Base-by-base conservation (phyloP, 1,140 invertebrate genomes). In the Orius insidiosus region DNA sequence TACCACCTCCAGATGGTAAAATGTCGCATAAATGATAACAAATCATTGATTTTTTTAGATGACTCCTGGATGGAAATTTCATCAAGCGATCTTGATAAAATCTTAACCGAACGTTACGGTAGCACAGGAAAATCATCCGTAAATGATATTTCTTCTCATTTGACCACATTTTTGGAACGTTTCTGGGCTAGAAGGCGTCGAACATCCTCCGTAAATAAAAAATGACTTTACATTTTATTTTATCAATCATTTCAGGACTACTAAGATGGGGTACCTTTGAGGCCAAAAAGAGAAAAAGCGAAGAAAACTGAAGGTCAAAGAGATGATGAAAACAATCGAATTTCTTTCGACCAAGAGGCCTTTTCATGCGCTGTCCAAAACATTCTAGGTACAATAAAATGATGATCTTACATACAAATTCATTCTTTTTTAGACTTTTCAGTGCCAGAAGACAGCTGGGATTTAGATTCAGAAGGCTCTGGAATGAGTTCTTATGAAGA, bases 31-130 rank as follows among this genome's bases (percentile, higher is more conserved):
- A n/a, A n/a, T n/a, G n/a, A 7, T 7, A 24, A 24, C 24, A 3
- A 24, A 24, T 7, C 24, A 24, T n/a, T n/a, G n/a, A 24, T 6
- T 40, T 40, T 48, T 51, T 13, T 37, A 57, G 56, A 72, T 65
- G 89, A 94, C 57, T 74, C 75, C 48, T 97, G 90, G 92, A 60
- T 97, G 50, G 78, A 81, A 54, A 68, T 96, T 15, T 72, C 73
- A 49, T 74, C 82, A 7, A 75, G 82, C 38, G 74, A 86, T 47
- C 64, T 97, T 41, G 87, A 95, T 63, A 66, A 72, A 3, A 73
- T 92, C 65, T 64, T 96, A 38, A 68, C 74, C 54, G 71, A 76
- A 48, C 72, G 75, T 44, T 89, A 85, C 65, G 76, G 78, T 5
- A 32, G 55, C 9, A 37, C 37, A 11, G 33, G n/a, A 13, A 45